Conservation (phyloP, 2,888 invertebrate genomes). For the Zygothrica quintamaculata region DNA sequence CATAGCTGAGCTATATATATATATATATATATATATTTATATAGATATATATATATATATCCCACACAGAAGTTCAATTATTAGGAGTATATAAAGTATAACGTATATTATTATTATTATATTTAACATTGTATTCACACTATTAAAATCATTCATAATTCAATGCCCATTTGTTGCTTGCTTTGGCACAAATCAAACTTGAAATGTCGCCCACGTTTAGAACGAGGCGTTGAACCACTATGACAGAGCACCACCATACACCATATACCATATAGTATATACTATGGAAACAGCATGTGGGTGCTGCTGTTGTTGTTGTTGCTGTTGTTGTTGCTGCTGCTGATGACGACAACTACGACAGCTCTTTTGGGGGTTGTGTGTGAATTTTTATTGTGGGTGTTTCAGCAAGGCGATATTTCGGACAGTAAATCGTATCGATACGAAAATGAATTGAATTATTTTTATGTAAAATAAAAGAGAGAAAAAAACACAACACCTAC, state of each 20-base stretch:
- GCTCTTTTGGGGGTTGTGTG: slow-evolving; percentile 10
- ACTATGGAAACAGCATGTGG: slow-evolving; percentile 40
- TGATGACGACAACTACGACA: slow-evolving; percentile 24
- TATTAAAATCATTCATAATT: slow-evolving; percentile 60
- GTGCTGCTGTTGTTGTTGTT: slow-evolving; percentile 30
- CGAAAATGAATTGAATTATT: slow-evolving; percentile 28
- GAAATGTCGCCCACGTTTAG: slow-evolving; percentile 71
- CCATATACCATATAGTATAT: slow-evolving; percentile 19
- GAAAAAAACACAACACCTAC: slow-evolving; percentile 51
- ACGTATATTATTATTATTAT: slow-evolving; percentile 2
- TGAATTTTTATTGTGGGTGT: slow-evolving; percentile 46
- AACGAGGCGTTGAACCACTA: slow-evolving; percentile 74
- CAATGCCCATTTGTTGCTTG: slow-evolving; percentile 66
- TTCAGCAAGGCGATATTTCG: slow-evolving; percentile 69
- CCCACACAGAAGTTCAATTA: too few species aligned
- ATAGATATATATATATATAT: too few species aligned
- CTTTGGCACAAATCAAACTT: slow-evolving; percentile 74
- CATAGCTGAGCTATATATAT: slow-evolving; percentile 22
- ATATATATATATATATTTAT: too few species aligned
- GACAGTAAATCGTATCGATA: slow-evolving; percentile 56
- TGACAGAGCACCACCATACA: slow-evolving; percentile 26
- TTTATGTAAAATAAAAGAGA: slow-evolving; percentile 65
- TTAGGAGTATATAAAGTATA: slow-evolving; percentile 21
- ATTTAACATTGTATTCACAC: slow-evolving; percentile 34
- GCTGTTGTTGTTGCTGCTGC: slow-evolving; percentile 56